Percentiles rank a stretch among this genome's conserved stretches.
Evolutionary conservation across 2,888 invertebrate genomes (phyloP).

Genomic region (Lobophora halterata): DNA sequence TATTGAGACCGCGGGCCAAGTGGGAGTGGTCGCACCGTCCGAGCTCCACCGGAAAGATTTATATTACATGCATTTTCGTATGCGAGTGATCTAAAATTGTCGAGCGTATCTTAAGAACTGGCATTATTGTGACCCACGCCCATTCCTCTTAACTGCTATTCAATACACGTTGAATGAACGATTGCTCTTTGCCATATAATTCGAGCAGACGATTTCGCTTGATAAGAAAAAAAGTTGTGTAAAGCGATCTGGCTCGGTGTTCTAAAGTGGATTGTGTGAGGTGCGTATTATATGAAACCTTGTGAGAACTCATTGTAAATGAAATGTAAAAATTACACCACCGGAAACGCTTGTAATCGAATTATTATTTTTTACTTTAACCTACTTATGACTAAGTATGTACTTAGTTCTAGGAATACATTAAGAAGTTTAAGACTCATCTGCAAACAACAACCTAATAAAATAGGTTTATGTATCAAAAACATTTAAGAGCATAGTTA

Average conservation of each 20-base stretch:
- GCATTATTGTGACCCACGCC: conserved; percentile 71
- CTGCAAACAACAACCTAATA: too few relatives aligned
- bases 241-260: conserved; percentile 66
- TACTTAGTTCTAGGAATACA: too few relatives aligned
- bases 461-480: too few relatives aligned
- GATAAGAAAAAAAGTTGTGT: conserved; percentile 64
- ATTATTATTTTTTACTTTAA: too few relatives aligned
- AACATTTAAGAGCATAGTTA: too few relatives aligned
- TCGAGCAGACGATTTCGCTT: conserved; percentile 64
- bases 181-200: conserved; percentile 77
- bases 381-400: too few relatives aligned
- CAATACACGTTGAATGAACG: conserved; percentile 76
- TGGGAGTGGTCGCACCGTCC: conserved; percentile 77
- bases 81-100: conserved; percentile 78
- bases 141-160: conserved; percentile 75
- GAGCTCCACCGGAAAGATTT: conserved; percentile 79
- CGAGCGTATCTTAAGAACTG: conserved; percentile 46
- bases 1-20: conserved; percentile 70
- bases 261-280: conserved; percentile 44
- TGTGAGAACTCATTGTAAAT: conserved; percentile 51
- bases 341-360: background rate
- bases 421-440: too few relatives aligned
- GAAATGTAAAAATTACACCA: conserved; percentile 10
- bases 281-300: conserved; percentile 47
- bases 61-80: conserved; percentile 79